phyloP scores from a whole-genome alignment of 2,888 invertebrate genomes.

The Polydrusus cervinus region DNA sequence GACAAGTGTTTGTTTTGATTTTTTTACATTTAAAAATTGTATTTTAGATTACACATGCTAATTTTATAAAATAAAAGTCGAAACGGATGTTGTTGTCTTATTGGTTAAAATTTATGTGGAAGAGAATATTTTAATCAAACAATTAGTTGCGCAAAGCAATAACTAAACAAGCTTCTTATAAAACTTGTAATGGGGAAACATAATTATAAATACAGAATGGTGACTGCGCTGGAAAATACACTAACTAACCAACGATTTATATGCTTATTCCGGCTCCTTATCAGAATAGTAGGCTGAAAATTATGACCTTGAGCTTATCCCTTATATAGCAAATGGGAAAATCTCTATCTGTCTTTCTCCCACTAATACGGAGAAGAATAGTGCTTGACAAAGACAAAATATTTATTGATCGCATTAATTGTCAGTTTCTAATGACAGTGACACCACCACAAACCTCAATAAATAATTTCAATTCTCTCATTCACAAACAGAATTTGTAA shows the following conservation, averaged over 20 bases:
- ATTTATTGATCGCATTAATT: constrained; percentile 27
- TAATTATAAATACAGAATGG: background rate
- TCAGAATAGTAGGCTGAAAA: background rate
- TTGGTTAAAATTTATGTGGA: no score
- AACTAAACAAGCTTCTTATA: no score
- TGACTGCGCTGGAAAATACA: no score
- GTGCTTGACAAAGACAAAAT: background rate
- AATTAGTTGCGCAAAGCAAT: no score
- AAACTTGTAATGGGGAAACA: no score
- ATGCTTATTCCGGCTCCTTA: background rate
- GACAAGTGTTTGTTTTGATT: constrained; percentile 55
- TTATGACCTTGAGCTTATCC: constrained; percentile 1
- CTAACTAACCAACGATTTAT: background rate
- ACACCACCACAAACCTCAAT: background rate
- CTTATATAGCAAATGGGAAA: constrained; percentile 8
- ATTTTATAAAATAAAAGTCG: background rate
- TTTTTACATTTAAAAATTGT: constrained; percentile 31
- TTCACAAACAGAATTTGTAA: background rate
- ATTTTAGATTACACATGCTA: no score
- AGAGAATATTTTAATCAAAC: no score
- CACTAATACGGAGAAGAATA: no score
- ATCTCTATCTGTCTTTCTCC: background rate
- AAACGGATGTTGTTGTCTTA: background rate
- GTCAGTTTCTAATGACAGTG: constrained; percentile 28
- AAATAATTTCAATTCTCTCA: background rate